Percentiles rank a stretch among this genome's conserved stretches.
These are phyloP conservation scores for Maniola jurtina DNA, from an alignment of 1,140 invertebrate species.

Conservation along the genomic window DNA sequence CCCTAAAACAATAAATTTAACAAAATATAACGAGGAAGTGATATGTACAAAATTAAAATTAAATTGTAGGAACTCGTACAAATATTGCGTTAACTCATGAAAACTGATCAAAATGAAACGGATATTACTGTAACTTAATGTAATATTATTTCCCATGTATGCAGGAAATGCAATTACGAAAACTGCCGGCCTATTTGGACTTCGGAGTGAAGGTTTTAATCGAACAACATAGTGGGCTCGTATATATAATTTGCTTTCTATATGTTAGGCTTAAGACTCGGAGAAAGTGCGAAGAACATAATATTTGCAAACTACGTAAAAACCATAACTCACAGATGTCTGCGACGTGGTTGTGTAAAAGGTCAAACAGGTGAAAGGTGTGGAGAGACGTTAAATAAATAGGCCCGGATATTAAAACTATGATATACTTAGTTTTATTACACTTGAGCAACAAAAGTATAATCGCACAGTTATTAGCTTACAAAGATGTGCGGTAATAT, in stretches of 20 bases:
- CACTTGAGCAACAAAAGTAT: too few relatives aligned
- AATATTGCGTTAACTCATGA: not conserved
- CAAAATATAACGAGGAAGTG: not conserved
- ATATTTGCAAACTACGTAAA: not conserved
- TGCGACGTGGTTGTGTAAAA: not conserved
- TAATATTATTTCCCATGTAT: not conserved
- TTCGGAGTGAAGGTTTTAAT: conserved; percentile 8
- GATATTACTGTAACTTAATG: not conserved
- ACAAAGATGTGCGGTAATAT: too few relatives aligned
- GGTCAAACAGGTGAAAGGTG: not conserved
- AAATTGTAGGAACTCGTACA: not conserved
- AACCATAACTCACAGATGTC: not conserved
- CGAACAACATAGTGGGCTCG: not conserved
- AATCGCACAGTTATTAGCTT: too few relatives aligned
- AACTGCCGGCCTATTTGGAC: not conserved
- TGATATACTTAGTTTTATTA: too few relatives aligned
- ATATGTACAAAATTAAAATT: not conserved
- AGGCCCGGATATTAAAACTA: too few relatives aligned
- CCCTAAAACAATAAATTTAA: not conserved
- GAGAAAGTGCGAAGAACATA: not conserved
- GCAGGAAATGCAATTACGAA: conserved; percentile 7
- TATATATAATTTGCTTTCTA: not conserved
- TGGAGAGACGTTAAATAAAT: not conserved
- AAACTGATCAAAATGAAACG: conserved; percentile 5
- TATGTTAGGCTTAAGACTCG: not conserved